Base-by-base conservation (phyloP, 2,797 vertebrate genomes). In the Threskiornis aethiopicus region DNA sequence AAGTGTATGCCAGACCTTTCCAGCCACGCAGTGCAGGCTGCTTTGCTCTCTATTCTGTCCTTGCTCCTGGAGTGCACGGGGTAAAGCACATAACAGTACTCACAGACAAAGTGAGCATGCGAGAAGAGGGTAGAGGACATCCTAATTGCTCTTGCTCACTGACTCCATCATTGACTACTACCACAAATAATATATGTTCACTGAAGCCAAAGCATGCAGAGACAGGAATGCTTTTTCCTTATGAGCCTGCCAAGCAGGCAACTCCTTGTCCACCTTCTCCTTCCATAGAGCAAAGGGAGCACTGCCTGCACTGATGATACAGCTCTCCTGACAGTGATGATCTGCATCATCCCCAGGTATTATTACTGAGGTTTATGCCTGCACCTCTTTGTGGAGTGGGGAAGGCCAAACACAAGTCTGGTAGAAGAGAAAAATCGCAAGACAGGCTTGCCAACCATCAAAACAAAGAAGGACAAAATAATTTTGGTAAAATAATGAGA, bases 11-110 rank as follows among this genome's bases (percentile, higher is more conserved):
- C 79, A 76, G 75, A 64, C 18, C 26, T n/a, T 69, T 52, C 21
- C 33, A 73, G 44, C 16, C 49, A 52, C 57, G 31, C 1, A 35
- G 6, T 2, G 8, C n/a, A 35, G 39, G 55, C 44, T 88, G 73
- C 70, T 90, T 62, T 73, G 61, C 61, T 67, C 73, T 41, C 13
- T 58, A 46, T 8, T 61, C 28, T 44, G 2, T 20, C 69, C 37
- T 71, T 29, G 22, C 35, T 65, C 57, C 51, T 3, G 0, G 22
- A 3, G 2, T 2, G 6, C 33, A 44, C 0, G 1, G 6, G 12
- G 39, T 1, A 47, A 44, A 81, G 31, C 16, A 2, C 1, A 0
- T 4, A 29, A 22, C 1, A 3, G 21, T 24, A 41, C 37, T 57
- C 25, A 35, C 4, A 31, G 44, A 39, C 69, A 52, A 58, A 65